phyloP scores from a whole-genome alignment of 2,888 invertebrate genomes.

The Agrochola litura region DNA sequence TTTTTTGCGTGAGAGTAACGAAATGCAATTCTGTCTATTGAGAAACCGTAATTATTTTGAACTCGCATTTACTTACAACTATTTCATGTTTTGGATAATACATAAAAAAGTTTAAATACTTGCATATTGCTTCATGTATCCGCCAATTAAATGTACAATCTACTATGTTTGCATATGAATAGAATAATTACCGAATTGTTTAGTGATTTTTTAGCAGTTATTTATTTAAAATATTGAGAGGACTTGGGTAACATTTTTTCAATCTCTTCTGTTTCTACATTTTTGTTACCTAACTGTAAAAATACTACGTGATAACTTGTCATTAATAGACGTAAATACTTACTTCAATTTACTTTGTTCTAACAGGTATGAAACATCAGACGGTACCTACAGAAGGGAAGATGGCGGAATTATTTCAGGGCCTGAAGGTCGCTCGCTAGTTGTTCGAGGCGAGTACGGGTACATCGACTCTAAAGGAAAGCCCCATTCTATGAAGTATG shows the following conservation, averaged over 20 bases:
- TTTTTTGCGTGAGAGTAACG: constrained; percentile 50
- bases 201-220: constrained; percentile 24
- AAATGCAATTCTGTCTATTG: constrained; percentile 47
- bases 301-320: background rate
- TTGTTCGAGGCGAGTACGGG: constrained; percentile 87
- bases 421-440: constrained; percentile 70
- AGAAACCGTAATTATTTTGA: constrained; percentile 31
- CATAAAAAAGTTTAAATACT: constrained; percentile 3
- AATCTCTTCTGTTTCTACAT: background rate
- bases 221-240: constrained; percentile 5
- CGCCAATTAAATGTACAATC: constrained; percentile 40
- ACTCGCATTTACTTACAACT: constrained; percentile 11
- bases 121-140: constrained; percentile 15
- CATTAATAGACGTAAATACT: background rate
- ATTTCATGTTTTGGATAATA: background rate
- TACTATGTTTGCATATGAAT: constrained; percentile 33
- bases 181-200: constrained; percentile 19
- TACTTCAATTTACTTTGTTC: background rate
- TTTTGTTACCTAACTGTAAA: background rate
- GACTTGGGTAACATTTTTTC: constrained; percentile 22
- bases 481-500: constrained; percentile 83
- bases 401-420: constrained; percentile 80
- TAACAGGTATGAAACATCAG: constrained; percentile 86
- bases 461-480: constrained; percentile 89
- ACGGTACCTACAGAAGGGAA: constrained; percentile 89